Evolutionary conservation across 2,113 vertebrate species (phyloP), one percentile per base, ranked within the genome.

Genomic region (Mastomys natalensis): DNA sequence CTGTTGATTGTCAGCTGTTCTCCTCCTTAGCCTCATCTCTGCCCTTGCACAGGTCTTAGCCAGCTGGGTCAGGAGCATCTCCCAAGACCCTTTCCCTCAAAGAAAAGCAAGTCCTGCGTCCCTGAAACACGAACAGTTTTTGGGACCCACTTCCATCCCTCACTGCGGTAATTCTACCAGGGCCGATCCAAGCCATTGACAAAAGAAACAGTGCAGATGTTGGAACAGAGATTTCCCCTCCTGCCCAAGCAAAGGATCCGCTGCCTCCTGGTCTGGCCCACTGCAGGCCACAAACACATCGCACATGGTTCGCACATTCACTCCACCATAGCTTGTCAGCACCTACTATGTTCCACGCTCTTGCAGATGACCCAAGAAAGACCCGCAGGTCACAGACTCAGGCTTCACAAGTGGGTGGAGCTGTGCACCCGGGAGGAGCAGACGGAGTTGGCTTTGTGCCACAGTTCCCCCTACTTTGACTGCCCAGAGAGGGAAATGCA

Each of bases 261-360:
- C 51, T n/a, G 1, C 37, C 68, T 11, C 66, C 53, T 17, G 15
- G 15, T 72, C 58, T 13, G 8, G 31, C 2, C 21, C 64, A 13
- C 31, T 15, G 43, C 11, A 51, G 31, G 10, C 9, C 62, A 22
- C 1, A 4, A 0, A 40, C 87, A 45, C 40, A n/a, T n/a, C 8
- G 17, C 13, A 40, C 15, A 17, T 31, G 10, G 43, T n/a, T 55
- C n/a, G n/a, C n/a, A 10, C 1, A 45, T 1, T 16, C 37, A 13
- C 70, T 29, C 1, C 0, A 2, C 66, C 5, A 13, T 4, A 3
- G 15, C 0, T 62, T 7, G 66, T 8, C 3, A 9, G 43, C 9
- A 31, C 16, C 29, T 13, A 7, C 31, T 34, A 45, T 15, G 9
- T 31, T 74, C 58, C 17, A 0, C 4, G 16, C 7, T 37, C 68